A percentile compares a stretch with the other conserved stretches of the same genome.
These are phyloP conservation scores for Corbicula japonica DNA, from an alignment of 2,888 invertebrate genomes.

Conservation along the genomic window DNA sequence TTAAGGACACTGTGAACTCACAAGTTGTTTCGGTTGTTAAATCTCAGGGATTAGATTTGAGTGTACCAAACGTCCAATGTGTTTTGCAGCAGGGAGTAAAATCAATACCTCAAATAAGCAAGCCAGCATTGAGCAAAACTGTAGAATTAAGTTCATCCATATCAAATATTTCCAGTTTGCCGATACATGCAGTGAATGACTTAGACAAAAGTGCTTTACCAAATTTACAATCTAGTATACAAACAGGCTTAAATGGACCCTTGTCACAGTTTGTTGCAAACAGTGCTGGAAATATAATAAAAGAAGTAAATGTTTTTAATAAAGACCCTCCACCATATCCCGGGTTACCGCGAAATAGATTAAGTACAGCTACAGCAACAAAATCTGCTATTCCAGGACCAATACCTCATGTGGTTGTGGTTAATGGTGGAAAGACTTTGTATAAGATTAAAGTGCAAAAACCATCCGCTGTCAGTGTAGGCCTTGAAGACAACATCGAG, in stretches of 20 bases:
- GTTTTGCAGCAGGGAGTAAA: constrained; percentile 21
- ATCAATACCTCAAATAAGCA: constrained; percentile 19
- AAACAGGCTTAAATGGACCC: constrained; percentile 2
- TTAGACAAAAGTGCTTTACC: too few relatives aligned
- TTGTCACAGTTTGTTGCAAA: constrained; percentile 10
- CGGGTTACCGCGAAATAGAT: constrained; percentile 11
- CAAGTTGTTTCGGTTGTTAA: background rate
- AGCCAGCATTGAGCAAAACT: background rate
- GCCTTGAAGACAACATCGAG: background rate
- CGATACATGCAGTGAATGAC: too few relatives aligned
- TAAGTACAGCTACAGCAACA: constrained; percentile 1
- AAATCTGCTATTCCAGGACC: constrained; percentile 22
- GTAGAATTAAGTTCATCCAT: background rate
- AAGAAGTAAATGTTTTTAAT: constrained; percentile 19
- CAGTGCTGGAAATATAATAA: constrained; percentile 25
- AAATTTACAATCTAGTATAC: too few relatives aligned
- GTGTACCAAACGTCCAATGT: constrained; percentile 1
- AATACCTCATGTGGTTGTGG: constrained; percentile 38
- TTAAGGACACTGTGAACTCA: constrained; percentile 18
- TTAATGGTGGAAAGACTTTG: constrained; percentile 30
- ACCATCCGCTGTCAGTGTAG: background rate
- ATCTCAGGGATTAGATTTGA: constrained; percentile 31
- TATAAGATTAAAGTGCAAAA: constrained; percentile 29
- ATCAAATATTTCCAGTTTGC: too few relatives aligned
- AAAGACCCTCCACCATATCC: constrained; percentile 37